Conservation (phyloP, 1,140 invertebrate species). For the Nebria ingens region DNA sequence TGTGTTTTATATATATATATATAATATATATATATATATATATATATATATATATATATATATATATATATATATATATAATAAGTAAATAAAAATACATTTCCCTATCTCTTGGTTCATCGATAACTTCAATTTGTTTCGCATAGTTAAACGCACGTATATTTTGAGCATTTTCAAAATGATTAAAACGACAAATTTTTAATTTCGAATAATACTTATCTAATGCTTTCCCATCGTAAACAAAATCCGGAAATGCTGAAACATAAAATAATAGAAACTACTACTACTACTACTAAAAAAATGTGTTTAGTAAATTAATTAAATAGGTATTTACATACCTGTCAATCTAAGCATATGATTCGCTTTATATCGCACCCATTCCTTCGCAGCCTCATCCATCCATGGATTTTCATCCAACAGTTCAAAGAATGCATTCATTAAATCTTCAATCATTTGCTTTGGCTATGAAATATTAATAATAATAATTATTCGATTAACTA, state of each 20-base stretch:
- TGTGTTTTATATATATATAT: too few species aligned
- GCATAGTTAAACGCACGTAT: slow-evolving; percentile 24
- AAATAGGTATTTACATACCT: not conserved
- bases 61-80: too few species aligned
- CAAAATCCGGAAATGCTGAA: slow-evolving; percentile 25
- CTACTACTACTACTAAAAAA: not conserved
- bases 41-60: too few species aligned
- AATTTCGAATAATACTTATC: slow-evolving; percentile 27
- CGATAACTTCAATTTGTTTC: slow-evolving; percentile 21
- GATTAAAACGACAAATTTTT: slow-evolving; percentile 24
- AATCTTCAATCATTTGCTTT: slow-evolving; percentile 63
- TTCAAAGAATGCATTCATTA: slow-evolving; percentile 59
- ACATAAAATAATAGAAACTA: slow-evolving; percentile 12
- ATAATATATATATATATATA: too few species aligned
- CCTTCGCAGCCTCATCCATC: slow-evolving; percentile 53
- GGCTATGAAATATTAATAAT: slow-evolving; percentile 37
- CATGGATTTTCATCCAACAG: slow-evolving; percentile 57
- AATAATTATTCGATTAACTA: not conserved
- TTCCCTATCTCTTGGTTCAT: slow-evolving; percentile 18
- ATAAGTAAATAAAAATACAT: too few species aligned
- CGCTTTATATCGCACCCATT: slow-evolving; percentile 22
- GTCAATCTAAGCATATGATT: not conserved
- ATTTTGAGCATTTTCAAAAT: slow-evolving; percentile 26
- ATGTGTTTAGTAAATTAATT: too few species aligned
- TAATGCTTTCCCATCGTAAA: slow-evolving; percentile 17